Conservation (phyloP, 1,140 invertebrate genomes). For the Aphelenchoides besseyi region DNA sequence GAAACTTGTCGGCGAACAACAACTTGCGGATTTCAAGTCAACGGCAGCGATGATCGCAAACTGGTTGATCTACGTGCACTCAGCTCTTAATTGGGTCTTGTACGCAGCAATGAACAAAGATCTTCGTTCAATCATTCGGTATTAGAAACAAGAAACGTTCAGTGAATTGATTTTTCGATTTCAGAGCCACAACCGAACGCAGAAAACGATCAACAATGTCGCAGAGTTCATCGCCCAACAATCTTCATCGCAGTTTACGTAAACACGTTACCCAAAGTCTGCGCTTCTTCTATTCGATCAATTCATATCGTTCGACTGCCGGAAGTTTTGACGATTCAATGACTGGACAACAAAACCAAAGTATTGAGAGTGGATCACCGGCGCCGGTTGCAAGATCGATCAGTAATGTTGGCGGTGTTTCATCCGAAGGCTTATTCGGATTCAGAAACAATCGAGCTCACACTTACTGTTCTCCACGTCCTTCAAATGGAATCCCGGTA, state of each 20-base stretch:
- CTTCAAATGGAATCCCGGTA: conserved; percentile 16
- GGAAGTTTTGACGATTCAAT: conserved; percentile 30
- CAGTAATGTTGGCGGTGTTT: neutral
- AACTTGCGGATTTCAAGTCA: conserved; percentile 30
- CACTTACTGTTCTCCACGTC: conserved; percentile 30
- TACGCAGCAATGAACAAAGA: conserved; percentile 60
- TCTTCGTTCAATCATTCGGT: conserved; percentile 61
- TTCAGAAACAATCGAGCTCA: conserved; percentile 39
- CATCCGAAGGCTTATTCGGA: conserved; percentile 34
- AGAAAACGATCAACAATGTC: conserved; percentile 48
- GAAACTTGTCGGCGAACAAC: conserved; percentile 24
- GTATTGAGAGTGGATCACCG: neutral
- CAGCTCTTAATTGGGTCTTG: conserved; percentile 60
- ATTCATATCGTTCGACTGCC: conserved; percentile 41
- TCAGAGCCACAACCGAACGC: conserved; percentile 42
- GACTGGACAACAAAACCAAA: conserved; percentile 9
- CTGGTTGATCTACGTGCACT: conserved; percentile 59
- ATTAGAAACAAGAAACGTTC: conserved; percentile 29
- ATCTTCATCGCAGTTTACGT: conserved; percentile 41
- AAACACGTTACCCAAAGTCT: conserved; percentile 45
- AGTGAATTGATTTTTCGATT: conserved; percentile 30
- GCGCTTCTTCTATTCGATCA: conserved; percentile 55
- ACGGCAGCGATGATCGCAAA: conserved; percentile 54
- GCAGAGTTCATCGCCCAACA: conserved; percentile 44
- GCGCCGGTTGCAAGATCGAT: conserved; percentile 16